Evolutionary conservation across 37 sponge, comb jelly and placozoan genomes (phyloP).

Genomic region (Diacarnus erythraeanus): DNA sequence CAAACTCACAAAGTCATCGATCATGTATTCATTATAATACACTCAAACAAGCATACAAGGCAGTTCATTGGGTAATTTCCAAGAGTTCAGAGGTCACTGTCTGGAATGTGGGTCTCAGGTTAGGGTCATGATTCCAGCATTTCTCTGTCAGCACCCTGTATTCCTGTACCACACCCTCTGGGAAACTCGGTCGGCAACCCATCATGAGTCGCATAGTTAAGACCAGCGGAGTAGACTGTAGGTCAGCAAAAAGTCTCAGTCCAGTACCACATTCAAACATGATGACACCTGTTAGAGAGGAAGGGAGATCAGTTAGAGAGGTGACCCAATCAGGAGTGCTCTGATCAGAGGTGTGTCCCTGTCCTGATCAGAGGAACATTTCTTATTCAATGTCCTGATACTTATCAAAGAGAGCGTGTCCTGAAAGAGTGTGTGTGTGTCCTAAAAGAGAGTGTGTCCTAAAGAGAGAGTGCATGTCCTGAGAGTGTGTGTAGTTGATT

Average conservation of each 20-base stretch:
- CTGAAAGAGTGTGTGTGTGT: no score
- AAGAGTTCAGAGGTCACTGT: background rate
- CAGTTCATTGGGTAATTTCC: background rate
- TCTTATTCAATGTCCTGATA: no score
- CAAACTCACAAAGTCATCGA: background rate
- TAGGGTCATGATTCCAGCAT: conserved; percentile 54
- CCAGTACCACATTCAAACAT: conserved; percentile 57
- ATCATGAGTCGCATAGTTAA: conserved; percentile 41
- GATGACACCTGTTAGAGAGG: conserved; percentile 39
- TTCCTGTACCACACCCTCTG: background rate
- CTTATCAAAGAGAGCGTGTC: no score
- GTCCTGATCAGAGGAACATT: no score
- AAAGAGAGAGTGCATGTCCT: no score
- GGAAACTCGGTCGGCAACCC: conserved; percentile 48
- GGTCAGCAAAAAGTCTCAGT: conserved; percentile 25
- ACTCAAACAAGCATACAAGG: background rate
- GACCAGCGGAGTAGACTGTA: background rate
- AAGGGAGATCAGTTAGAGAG: background rate
- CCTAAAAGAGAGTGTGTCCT: no score
- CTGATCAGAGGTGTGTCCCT: no score
- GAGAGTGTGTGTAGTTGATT: background rate
- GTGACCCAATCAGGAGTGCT: background rate
- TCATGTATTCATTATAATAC: background rate
- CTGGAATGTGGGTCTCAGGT: conserved; percentile 35
- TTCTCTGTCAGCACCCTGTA: conserved; percentile 13